A percentile compares a stretch with the other conserved stretches of the same genome.
Conservation (phyloP, 1,140 invertebrate genomes). For the Drosophila baimaii region DNA sequence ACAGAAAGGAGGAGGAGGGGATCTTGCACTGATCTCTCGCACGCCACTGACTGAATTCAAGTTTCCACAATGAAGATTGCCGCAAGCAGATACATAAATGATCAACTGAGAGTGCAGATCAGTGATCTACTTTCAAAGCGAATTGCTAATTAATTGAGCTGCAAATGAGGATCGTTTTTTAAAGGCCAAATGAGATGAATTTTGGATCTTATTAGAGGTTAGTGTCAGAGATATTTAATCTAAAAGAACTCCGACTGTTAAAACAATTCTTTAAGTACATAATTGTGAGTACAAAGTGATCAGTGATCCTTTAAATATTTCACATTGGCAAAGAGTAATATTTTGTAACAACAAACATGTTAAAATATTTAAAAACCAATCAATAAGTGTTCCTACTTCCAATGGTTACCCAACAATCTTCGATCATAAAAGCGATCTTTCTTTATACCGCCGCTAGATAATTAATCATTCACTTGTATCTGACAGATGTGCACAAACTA, state of each 20-base stretch:
- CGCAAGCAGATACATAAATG: conserved; percentile 10
- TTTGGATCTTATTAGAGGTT: background rate
- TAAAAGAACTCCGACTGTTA: no score
- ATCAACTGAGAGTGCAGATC: conserved; percentile 7
- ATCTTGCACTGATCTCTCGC: conserved; percentile 35
- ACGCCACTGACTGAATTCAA: conserved; percentile 45
- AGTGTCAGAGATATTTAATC: no score
- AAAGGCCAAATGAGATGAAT: background rate
- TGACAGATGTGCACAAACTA: conserved; percentile 12
- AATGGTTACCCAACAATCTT: no score
- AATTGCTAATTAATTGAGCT: conserved; percentile 10
- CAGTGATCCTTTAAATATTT: background rate
- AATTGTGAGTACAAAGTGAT: no score
- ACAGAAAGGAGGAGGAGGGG: conserved; percentile 9
- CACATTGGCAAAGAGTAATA: no score
- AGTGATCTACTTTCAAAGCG: conserved; percentile 26
- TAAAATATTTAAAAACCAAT: background rate
- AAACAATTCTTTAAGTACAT: no score
- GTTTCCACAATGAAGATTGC: conserved; percentile 22
- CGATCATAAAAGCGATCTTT: background rate
- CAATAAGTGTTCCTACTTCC: no score
- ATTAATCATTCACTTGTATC: conserved; percentile 16
- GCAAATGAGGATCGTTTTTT: background rate
- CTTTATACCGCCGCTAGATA: background rate
- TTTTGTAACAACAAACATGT: no score